These are phyloP conservation scores for Micromesistius poutassou DNA, from an alignment of 2,797 vertebrate genomes.

Conservation along the genomic window DNA sequence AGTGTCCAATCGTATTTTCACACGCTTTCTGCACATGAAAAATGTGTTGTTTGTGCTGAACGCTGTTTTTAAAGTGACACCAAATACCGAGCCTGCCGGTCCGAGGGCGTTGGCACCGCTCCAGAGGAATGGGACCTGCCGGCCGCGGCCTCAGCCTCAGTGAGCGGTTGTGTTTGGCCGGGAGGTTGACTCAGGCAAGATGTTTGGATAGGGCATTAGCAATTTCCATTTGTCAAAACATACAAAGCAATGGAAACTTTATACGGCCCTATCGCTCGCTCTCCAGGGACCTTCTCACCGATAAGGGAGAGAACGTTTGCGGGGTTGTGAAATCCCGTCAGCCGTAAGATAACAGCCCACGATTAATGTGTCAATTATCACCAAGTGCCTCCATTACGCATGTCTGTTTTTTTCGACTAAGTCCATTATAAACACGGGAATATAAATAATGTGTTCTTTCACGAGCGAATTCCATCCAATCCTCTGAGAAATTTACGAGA, in stretches of 20 bases:
- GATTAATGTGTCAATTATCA: constrained; percentile 13
- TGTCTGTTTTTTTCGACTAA: background rate
- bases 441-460: background rate
- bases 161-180: constrained; percentile 45
- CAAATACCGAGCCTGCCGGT: background rate
- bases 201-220: constrained; percentile 30
- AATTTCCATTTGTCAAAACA: constrained; percentile 36
- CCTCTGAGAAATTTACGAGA: background rate
- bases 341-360: constrained; percentile 5
- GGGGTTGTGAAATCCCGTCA: constrained; percentile 13
- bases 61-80: background rate
- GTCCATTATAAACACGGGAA: background rate
- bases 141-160: too few species aligned
- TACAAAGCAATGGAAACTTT: constrained; percentile 32
- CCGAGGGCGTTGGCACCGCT: background rate
- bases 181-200: constrained; percentile 12
- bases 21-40: background rate
- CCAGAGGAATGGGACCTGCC: background rate
- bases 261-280: constrained; percentile 11
- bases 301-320: constrained; percentile 4
- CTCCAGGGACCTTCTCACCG: background rate
- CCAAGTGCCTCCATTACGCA: background rate
- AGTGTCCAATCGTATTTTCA: too few species aligned
- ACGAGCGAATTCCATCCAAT: background rate
- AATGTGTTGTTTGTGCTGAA: background rate